Evolutionary conservation across 2,113 vertebrate species (phyloP).

Genomic region (Oreochromis niloticus): DNA sequence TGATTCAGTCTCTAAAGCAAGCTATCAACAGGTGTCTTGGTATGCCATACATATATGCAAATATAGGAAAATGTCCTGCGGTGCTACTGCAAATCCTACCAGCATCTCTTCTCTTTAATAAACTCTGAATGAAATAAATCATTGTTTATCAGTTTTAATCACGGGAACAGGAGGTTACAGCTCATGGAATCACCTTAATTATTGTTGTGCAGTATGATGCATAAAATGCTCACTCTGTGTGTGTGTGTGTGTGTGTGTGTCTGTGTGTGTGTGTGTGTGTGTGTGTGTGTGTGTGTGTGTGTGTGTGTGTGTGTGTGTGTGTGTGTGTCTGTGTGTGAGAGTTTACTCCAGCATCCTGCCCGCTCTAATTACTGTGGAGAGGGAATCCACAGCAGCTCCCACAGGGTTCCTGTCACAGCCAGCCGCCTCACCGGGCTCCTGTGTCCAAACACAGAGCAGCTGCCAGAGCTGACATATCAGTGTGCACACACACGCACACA

Average conservation of each 20-base stretch:
- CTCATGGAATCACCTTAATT: not conserved
- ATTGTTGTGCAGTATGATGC: not conserved
- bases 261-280: not conserved
- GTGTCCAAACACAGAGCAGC: not conserved
- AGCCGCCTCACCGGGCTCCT: conserved; percentile 6
- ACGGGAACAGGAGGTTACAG: not conserved
- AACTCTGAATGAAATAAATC: not conserved
- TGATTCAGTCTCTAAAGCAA: not conserved
- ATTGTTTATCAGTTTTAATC: not conserved
- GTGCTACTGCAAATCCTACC: not conserved
- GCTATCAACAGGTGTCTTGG: not conserved
- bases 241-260: not conserved
- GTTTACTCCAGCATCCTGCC: conserved; percentile 1
- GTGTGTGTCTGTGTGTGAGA: not conserved
- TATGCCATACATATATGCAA: not conserved
- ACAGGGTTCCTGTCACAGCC: conserved; percentile 3
- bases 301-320: not conserved
- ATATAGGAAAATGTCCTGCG: not conserved
- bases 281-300: not conserved
- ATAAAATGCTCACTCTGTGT: not conserved
- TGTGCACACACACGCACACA: not conserved
- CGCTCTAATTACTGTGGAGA: conserved; percentile 23
- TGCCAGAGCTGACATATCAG: not conserved
- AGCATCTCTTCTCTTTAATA: not conserved
- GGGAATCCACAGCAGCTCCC: not conserved